These are phyloP conservation scores for Gobionotothen gibberifrons DNA, from an alignment of 2,797 vertebrate genomes.

Conservation along the genomic window DNA sequence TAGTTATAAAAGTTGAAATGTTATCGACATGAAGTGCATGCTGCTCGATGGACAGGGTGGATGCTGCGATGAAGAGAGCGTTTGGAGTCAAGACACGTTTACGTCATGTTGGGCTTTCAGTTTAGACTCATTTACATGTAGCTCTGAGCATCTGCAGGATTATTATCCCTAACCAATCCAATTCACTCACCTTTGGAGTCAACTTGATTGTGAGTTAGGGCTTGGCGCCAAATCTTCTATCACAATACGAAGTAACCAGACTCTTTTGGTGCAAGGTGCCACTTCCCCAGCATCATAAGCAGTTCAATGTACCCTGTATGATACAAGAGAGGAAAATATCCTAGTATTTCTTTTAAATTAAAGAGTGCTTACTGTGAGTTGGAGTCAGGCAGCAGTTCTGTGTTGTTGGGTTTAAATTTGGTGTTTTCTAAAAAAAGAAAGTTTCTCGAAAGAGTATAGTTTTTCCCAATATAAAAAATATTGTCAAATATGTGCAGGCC, in stretches of 20 bases:
- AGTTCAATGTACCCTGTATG: background rate
- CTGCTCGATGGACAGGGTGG: background rate
- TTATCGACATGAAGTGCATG: background rate
- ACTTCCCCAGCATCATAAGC: background rate
- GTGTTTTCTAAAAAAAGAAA: background rate
- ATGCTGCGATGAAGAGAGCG: constrained; percentile 7
- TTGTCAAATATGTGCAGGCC: background rate
- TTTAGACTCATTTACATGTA: background rate
- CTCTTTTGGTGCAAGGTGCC: background rate
- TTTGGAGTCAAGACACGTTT: background rate
- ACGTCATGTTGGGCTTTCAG: background rate
- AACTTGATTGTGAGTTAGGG: background rate
- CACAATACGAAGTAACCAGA: no score
- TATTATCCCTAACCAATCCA: background rate
- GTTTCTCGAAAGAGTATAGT: no score
- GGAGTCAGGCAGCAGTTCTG: background rate
- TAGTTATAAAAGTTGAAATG: constrained; percentile 20
- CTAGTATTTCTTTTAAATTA: background rate
- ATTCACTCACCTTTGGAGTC: background rate
- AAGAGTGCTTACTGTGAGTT: background rate
- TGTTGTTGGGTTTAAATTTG: background rate
- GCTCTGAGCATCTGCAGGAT: background rate
- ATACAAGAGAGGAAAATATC: background rate
- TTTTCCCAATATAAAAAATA: no score
- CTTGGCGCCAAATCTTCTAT: no score